Evolutionary conservation across 2,888 invertebrate genomes (phyloP), one percentile per base, ranked within the genome.

Genomic region (Eurytoma adleriae): DNA sequence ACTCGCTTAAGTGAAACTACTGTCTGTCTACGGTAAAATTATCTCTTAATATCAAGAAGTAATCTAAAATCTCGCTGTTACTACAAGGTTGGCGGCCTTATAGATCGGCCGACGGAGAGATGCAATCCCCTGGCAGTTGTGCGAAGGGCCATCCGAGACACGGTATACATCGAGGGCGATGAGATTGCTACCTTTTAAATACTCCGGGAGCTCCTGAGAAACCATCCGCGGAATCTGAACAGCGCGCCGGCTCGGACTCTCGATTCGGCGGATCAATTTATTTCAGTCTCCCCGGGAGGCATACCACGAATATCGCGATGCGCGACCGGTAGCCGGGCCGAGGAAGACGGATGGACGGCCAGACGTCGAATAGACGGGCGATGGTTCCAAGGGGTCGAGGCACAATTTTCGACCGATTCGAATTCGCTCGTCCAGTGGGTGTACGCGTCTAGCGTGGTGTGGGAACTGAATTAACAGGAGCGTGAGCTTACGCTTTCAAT

Each of bases 181-280:
- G 40, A 14, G 20, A 20, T 61, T 27, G n/a, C 4, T 40, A 66
- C 64, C 14, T 74, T 73, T 79, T 72, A 78, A 78, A 73, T 73
- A 73, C 56, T n/a, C 48, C 64, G 27, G 4, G 3, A 18, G 68
- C 16, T 50, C 27, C 74, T 27, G 67, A 74, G 71, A 54, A 77
- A 77, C 50, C 72, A 80, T 77, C 72, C 69, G 64, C n/a, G 77
- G 77, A 77, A 80, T 80, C 61, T 67, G 18, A 48, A 30, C 20
- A 20, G 48, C 71, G 59, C 20, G 52, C 13, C 7, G 48, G 62
- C 18, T 27, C 27, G 64, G 56, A 24, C 57, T 18, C 30, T 20
- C 75, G 24, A 61, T 52, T 0, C 40, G 24, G 20, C 16, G 68
- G 40, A 78, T 80, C 77, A 73, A 80, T 80, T 78, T 78, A 80